Evolutionary conservation across 2,113 vertebrate genomes (phyloP).

Genomic region (Oreochromis aureus): DNA sequence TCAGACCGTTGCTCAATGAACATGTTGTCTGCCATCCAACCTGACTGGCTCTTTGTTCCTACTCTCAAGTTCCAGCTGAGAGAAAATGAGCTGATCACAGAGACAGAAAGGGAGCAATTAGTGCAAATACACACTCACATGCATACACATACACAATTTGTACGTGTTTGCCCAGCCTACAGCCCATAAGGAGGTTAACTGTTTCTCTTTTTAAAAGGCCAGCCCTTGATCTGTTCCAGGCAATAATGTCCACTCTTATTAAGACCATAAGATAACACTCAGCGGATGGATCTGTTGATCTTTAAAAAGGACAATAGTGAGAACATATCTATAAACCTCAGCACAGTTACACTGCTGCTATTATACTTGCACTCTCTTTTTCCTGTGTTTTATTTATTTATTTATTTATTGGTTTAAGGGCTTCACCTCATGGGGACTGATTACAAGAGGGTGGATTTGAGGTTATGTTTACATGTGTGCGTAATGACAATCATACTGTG

Average conservation of each 20-base stretch:
- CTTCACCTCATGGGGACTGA: slow-evolving; percentile 7
- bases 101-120: slow-evolving; percentile 51
- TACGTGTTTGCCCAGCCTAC: slow-evolving; percentile 2
- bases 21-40: slow-evolving; percentile 35
- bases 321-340: background rate
- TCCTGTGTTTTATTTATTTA: background rate
- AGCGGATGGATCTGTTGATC: background rate
- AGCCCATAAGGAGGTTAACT: background rate
- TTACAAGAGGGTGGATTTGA: slow-evolving; percentile 34
- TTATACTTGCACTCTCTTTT: background rate
- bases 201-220: background rate
- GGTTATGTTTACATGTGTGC: slow-evolving; percentile 14
- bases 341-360: background rate
- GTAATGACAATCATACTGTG: background rate
- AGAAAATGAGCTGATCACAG: slow-evolving; percentile 51
- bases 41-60: slow-evolving; percentile 57
- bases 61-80: slow-evolving; percentile 12
- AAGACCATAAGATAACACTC: background rate
- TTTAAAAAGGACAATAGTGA: background rate
- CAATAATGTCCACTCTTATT: background rate
- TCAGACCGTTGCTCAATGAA: slow-evolving; percentile 38
- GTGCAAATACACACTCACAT: slow-evolving; percentile 16
- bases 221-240: background rate
- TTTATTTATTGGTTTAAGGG: background rate
- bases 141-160: slow-evolving; percentile 5